Conservation (phyloP, 2,113 vertebrate species). For the Pedionomus torquatus region DNA sequence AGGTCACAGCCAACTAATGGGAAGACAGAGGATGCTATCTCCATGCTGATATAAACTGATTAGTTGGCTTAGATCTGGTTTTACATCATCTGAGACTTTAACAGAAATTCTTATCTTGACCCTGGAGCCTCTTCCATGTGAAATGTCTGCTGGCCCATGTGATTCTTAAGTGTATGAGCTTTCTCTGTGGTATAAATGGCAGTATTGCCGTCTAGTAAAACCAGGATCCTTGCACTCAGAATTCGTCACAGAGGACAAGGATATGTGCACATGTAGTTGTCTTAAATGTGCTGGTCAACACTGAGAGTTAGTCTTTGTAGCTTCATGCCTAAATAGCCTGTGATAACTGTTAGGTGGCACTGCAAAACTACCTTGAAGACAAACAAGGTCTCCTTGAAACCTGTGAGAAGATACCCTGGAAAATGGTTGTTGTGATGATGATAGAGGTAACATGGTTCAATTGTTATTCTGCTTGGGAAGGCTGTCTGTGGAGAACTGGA, state of each 20-base stretch:
- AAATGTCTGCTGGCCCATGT: not conserved
- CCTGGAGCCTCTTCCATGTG: not conserved
- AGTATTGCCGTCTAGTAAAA: not conserved
- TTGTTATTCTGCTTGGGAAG: not conserved
- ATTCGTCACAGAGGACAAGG: not conserved
- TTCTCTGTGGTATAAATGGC: not conserved
- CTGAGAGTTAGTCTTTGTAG: not conserved
- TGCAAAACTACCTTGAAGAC: not conserved
- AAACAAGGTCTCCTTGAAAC: not conserved
- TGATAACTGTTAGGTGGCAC: not conserved
- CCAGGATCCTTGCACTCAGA: not conserved
- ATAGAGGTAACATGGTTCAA: not conserved
- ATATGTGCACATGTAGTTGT: fast-evolving
- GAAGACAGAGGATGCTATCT: not conserved
- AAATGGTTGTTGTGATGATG: not conserved
- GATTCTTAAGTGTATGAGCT: not conserved
- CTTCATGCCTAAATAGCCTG: not conserved
- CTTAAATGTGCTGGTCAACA: not conserved
- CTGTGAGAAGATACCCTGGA: not conserved
- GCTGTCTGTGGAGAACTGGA: not conserved
- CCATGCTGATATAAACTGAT: not conserved
- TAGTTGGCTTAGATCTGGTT: not conserved
- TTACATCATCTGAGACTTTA: not conserved
- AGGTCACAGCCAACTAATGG: not conserved
- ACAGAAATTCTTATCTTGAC: not conserved